Conservation (phyloP, 2,888 invertebrate genomes). For the Eristalis arbustorum region DNA sequence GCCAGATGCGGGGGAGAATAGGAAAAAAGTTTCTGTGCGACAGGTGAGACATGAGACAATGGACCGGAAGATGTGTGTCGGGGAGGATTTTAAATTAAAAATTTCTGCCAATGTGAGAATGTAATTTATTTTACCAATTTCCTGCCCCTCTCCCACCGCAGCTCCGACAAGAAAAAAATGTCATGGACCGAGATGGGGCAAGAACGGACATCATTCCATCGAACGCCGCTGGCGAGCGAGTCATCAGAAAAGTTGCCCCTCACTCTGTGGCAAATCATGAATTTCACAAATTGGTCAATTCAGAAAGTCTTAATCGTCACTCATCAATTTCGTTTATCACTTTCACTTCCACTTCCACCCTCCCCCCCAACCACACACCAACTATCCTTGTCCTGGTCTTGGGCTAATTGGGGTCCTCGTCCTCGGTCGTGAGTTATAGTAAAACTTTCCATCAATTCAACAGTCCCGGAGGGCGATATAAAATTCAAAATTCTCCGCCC, state of each 20-base stretch:
- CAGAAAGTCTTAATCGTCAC: slow-evolving; percentile 35
- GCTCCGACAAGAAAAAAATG: too few species aligned
- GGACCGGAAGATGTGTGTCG: slow-evolving; percentile 45
- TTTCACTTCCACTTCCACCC: neutral
- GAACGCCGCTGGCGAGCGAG: too few species aligned
- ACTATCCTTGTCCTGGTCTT: slow-evolving; percentile 14
- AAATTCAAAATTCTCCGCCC: slow-evolving; percentile 26
- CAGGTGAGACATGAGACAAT: slow-evolving; percentile 68
- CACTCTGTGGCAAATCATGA: slow-evolving; percentile 11
- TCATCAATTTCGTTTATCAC: slow-evolving; percentile 64
- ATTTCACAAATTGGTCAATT: slow-evolving; percentile 44
- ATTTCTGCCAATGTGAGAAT: slow-evolving; percentile 61
- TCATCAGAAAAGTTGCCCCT: too few species aligned
- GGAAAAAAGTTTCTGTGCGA: slow-evolving; percentile 42
- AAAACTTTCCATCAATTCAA: slow-evolving; percentile 66
- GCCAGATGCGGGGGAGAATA: neutral
- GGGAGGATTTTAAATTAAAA: slow-evolving; percentile 69
- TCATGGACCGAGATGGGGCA: neutral
- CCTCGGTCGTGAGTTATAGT: slow-evolving; percentile 61
- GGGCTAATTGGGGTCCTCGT: slow-evolving; percentile 42
- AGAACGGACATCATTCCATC: neutral
- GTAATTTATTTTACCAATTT: slow-evolving; percentile 68
- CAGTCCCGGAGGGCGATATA: slow-evolving; percentile 52
- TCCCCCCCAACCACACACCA: neutral
- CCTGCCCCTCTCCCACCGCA: slow-evolving; percentile 24